Base-by-base conservation (phyloP, 2,113 vertebrate genomes). In the Phyllostomus discolor region DNA sequence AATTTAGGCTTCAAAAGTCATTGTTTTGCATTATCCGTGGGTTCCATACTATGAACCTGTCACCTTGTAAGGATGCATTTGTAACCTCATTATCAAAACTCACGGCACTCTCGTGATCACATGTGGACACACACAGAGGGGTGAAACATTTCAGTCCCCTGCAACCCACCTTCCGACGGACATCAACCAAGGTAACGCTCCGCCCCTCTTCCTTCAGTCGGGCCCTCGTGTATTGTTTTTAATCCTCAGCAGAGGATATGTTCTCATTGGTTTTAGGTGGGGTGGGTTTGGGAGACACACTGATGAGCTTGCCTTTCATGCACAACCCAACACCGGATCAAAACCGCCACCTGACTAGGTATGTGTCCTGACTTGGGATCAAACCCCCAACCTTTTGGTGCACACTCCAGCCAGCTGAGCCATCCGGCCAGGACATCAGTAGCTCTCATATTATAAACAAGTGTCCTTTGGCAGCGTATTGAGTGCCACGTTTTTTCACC, bases 131-230 rank as follows among this genome's bases (percentile, higher is more conserved):
- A 35, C 1, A 1, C 26, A 69, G 19, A 66, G 3, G 0, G 5
- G 14, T 54, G 31, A 8, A 48, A 22, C 43, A 22, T 1, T 85
- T 72, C 10, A 78, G 28, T 22, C 43, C 7, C 46, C 28, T 28
- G 41, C 67, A 3, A 4, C 0, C 0, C 38, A 10, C 14, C 4
- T 78, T 67, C 59, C 2, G 1, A 38, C 1, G 17, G 7, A 89
- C 26, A 4, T 4, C 22, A 46, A 52, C 41, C 2, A 11, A 46
- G 15, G 10, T 16, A 31, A 46, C 1, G 4, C 2, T 12, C 26
- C 31, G 20, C 2, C 19, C 48, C 1, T 46, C 11, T 11, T 22
- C 24, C 0, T 26, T 50, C 20, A 35, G 24, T 10, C 15, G 20
- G 28, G 62, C 28, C 11, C 28, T 11, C 59, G 1, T 64, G 59